phyloP scores from a whole-genome alignment of 2,797 vertebrate genomes.

The Anableps anableps region DNA sequence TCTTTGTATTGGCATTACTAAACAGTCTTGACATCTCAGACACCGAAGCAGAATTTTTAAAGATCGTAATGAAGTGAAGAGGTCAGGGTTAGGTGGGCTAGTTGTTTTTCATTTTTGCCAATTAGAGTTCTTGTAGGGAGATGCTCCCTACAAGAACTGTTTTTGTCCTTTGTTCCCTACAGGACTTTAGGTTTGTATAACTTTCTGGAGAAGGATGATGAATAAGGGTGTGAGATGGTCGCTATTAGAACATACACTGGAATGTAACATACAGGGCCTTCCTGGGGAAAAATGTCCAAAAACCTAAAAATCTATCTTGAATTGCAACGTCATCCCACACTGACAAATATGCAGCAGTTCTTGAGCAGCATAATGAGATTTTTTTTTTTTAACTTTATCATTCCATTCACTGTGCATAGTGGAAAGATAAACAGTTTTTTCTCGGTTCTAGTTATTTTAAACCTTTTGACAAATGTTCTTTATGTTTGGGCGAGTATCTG shows the following conservation, averaged over 20 bases:
- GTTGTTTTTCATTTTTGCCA: constrained; percentile 37
- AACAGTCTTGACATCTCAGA: constrained; percentile 55
- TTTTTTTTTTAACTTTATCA: not conserved
- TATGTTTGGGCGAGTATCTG: not conserved
- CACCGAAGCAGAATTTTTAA: constrained; percentile 58
- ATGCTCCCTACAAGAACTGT: not conserved
- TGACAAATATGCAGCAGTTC: not conserved
- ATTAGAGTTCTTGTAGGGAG: constrained; percentile 45
- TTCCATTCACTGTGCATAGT: not conserved
- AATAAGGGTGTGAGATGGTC: not conserved
- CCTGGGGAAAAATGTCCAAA: not conserved
- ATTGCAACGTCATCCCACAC: constrained; percentile 11
- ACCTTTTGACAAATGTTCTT: not conserved
- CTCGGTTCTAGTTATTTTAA: not conserved
- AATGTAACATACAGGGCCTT: not conserved
- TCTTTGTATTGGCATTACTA: constrained; percentile 44
- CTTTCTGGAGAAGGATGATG: not conserved
- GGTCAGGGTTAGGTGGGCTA: constrained; percentile 28
- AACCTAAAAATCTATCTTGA: constrained; percentile 14
- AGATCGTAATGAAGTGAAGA: constrained; percentile 62
- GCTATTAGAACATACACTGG: not conserved
- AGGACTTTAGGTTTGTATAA: constrained; percentile 34
- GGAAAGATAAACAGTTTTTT: not conserved
- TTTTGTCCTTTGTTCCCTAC: constrained; percentile 51
- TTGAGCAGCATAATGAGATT: not conserved